Evolutionary conservation across 2,888 invertebrate species (phyloP), one percentile per base, ranked within the genome.

Genomic region (Cabera pusaria): DNA sequence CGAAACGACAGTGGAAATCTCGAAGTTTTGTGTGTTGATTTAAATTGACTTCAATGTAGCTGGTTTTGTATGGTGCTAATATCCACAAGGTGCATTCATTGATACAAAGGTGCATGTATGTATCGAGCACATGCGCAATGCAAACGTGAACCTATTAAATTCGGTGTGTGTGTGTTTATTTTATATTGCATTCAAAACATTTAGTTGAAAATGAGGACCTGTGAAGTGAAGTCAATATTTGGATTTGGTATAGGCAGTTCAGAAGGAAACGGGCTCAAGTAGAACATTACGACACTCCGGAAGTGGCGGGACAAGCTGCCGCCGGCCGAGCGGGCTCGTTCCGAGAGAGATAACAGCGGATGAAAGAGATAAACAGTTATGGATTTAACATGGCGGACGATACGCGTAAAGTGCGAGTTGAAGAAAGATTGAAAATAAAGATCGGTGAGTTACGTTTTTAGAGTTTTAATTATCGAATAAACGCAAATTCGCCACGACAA

Each of bases 401-500:
- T 91, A 93, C 93, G 92, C 94, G 94, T 92, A 93, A 94, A 93
- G 96, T 96, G 89, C 93, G 97, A 92, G 93, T 95, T 85, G 96
- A 96, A 90, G 97, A 97, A 92, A 94, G 96, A 90, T 92, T 97
- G 90, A 96, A 95, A 93, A 96, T 97, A 82, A 97, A 96, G 93
- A 96, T 97, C 86, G 96, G 96, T 96, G 92, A 90, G 95, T 93
- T 83, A 68, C 67, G 59, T 64, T 70, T 68, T 56, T 48, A 39
- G 22, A 37, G 49, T 51, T 45, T 55, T 51, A 29, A 31, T 44
- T 46, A 47, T 22, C 37, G 31, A 46, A 40, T 44, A 24, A 32
- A 24, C 22, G 14, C 27, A 3, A 44, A 38, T 42, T 35, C 21
- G 22, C 50, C 49, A 8, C 28, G 19, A 37, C 43, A 34, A 48